Percentiles rank a stretch among this genome's conserved stretches.
Conservation (phyloP, 2,888 invertebrate species). For the Noctua comes region DNA sequence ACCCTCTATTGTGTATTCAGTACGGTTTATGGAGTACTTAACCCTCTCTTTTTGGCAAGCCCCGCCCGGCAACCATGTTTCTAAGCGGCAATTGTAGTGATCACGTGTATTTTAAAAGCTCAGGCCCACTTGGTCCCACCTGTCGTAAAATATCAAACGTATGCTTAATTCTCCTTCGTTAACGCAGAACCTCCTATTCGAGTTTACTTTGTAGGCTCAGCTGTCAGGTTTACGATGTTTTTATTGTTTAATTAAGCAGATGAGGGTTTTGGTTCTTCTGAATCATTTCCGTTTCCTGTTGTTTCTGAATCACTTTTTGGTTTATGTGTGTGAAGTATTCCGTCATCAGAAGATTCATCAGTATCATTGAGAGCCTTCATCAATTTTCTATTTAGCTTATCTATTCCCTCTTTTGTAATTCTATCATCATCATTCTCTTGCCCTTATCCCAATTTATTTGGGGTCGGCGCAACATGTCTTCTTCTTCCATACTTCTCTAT, state of each 20-base stretch:
- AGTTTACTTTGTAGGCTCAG: conserved; percentile 46
- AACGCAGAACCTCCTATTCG: conserved; percentile 25
- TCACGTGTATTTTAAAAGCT: conserved; percentile 52
- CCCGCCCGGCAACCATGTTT: conserved; percentile 65
- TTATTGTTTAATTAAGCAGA: conserved; percentile 58
- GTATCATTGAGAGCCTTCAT: neutral
- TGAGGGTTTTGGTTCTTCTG: conserved; percentile 34
- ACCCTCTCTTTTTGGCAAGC: conserved; percentile 79
- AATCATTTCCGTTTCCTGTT: conserved; percentile 34
- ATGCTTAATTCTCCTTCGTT: conserved; percentile 42
- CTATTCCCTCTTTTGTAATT: neutral
- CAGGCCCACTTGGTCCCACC: conserved; percentile 20
- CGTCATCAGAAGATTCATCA: neutral
- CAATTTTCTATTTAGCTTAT: neutral
- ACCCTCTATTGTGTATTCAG: conserved; percentile 76
- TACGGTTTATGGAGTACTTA: conserved; percentile 79
- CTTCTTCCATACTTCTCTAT: too few species aligned
- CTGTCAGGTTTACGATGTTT: conserved; percentile 39
- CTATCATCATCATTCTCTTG: neutral
- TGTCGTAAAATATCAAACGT: conserved; percentile 49
- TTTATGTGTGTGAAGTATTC: conserved; percentile 2
- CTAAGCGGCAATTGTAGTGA: conserved; percentile 54
- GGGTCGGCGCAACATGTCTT: too few species aligned
- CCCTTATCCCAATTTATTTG: too few species aligned
- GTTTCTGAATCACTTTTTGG: conserved; percentile 10